Percentiles rank a stretch among this genome's conserved stretches.
These are phyloP conservation scores for Sebastes schlegelii DNA, from an alignment of 2,113 vertebrate genomes.

Conservation along the genomic window DNA sequence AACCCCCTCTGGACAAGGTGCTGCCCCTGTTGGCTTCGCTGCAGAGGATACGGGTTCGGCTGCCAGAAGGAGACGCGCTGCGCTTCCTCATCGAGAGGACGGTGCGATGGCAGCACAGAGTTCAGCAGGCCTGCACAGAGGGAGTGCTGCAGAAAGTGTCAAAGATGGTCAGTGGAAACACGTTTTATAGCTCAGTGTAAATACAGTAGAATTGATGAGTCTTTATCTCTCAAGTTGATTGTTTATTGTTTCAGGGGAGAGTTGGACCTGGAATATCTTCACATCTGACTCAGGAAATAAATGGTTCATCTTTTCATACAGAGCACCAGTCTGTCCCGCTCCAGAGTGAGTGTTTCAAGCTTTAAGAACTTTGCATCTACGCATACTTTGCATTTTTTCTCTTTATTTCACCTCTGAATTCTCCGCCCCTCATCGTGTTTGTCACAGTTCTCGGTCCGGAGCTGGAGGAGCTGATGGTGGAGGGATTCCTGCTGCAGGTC, in stretches of 20 bases:
- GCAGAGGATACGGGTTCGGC: slow-evolving; percentile 93
- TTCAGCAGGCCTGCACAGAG: slow-evolving; percentile 91
- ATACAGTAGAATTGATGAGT: not conserved
- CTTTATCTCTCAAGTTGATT: not conserved
- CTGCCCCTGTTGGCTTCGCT: slow-evolving; percentile 93
- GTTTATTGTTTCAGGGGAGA: slow-evolving; percentile 66
- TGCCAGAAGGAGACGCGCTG: slow-evolving; percentile 95
- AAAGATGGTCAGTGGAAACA: slow-evolving; percentile 75
- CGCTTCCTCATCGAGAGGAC: slow-evolving; percentile 97
- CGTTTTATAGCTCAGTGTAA: not conserved
- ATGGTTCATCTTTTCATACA: slow-evolving; percentile 85
- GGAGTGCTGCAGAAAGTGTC: slow-evolving; percentile 83
- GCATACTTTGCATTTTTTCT: not conserved
- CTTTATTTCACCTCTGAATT: not conserved
- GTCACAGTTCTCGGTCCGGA: slow-evolving; percentile 87
- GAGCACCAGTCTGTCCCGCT: slow-evolving; percentile 90
- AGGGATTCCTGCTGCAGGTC: slow-evolving; percentile 96
- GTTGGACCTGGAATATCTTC: slow-evolving; percentile 54
- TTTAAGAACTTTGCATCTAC: not conserved
- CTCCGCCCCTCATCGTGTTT: slow-evolving; percentile 4
- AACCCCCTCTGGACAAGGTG: slow-evolving; percentile 93
- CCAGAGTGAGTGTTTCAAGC: slow-evolving; percentile 83
- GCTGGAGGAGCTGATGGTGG: slow-evolving; percentile 94
- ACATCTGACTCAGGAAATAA: slow-evolving; percentile 83
- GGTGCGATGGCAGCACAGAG: slow-evolving; percentile 95